Base-by-base conservation (phyloP, 2,113 vertebrate species). In the Pycnonotus jocosus region DNA sequence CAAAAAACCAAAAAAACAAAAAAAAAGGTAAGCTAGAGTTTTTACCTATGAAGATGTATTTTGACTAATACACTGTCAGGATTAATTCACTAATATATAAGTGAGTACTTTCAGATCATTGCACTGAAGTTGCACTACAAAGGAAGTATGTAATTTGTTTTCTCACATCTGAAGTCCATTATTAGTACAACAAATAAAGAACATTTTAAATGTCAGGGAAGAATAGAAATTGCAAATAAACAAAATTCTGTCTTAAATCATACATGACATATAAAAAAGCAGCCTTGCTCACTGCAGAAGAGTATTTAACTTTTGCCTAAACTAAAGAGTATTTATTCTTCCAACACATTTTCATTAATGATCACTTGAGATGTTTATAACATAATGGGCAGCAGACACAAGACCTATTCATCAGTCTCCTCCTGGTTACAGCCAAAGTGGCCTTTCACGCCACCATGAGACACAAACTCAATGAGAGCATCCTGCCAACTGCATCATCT, bases 81-180 rank as follows among this genome's bases (percentile, higher is more conserved):
- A 95, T 82, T 93, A 92, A 81, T 86, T 95, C 79, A 83, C 35
- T 90, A 92, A 94, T 47, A 88, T 8, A 3, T 61, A 77, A 87
- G 45, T 65, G 58, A 94, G 35, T 38, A 70, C 68, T 88, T 95
- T 88, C 88, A 93, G 90, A 96, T 73, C 60, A 31, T 62, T 92
- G 66, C 71, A 66, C 47, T 88, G 62, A 90, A 90, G 60, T 42
- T 66, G 50, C 35, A 90, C 38, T 62, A 42, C 45, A 93, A 88
- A 93, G 71, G 28, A 94, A 94, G 60, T 8, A 70, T 31, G 53
- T 38, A 72, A 92, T 82, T 95, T 86, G 50, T 88, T 86, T 92
- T 81, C 54, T 95, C 54, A 73, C 40, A 88, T 88, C 64, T 9
- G 5, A 95, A 94, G 64, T 42, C 51, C 71, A 66, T 88, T 92